Base-by-base conservation (phyloP, 2,888 invertebrate species). In the Amiota minor region DNA sequence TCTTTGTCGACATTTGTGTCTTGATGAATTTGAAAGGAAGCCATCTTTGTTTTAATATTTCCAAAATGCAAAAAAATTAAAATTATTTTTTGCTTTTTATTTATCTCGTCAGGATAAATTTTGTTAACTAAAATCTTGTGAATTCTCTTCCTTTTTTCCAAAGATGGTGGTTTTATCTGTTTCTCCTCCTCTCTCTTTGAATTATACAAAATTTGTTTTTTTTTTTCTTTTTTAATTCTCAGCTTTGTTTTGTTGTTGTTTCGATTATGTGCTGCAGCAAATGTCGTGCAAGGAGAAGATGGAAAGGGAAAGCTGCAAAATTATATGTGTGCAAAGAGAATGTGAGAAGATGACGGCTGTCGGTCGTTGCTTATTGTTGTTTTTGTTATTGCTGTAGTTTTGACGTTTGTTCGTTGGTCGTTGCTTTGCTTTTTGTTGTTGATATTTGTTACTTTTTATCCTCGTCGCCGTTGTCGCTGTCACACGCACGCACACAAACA, bases 11-110 rank as follows among this genome's bases (percentile, higher is more conserved):
- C 49, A 14, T 56, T 74, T 89, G 94, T 93, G 90, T 95, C 95
- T 89, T 94, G 93, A 90, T 93, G 93, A 87, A 95, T 93, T 90
- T 93, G 92, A 89, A 95, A 93, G 81, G 92, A 92, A 90, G 94
- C 94, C 95, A 95, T 95, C 90, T 78, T 82, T 70, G 77, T 80
- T 78, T 61, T 67, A 55, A 74, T 77, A 71, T 75, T 77, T 78
- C 72, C 72, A 76, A 79, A 75, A 77, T 71, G 74, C 74, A 59
- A 46, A 45, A 35, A 35, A 35, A 16, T 59, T 46, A 14, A 20
- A 49, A 9, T 23, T 53, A n/a, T 8, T 72, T 65, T 56, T 14
- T 46, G 16, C 45, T 59, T 35, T 55, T 12, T 74, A 59, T 65
- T 18, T 55, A 14, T 18, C 11, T 18, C 12, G 20, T 59, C 59